Conservation (phyloP, 2,888 invertebrate genomes). For the Ptychoptera albimana region DNA sequence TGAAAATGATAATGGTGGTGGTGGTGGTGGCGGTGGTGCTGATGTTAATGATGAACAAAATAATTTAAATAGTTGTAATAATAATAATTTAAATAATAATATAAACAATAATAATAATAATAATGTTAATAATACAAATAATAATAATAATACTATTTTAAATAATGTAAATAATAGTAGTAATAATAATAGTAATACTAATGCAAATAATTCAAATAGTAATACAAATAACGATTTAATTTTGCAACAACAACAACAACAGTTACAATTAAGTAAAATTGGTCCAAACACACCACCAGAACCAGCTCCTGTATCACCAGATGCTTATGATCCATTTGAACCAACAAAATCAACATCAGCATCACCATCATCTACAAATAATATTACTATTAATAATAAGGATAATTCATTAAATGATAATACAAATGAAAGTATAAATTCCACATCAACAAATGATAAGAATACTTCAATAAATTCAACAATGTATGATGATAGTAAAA, state of each 20-base stretch:
- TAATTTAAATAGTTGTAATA: neutral
- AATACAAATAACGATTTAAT: constrained; percentile 3
- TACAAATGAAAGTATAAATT: too few relatives aligned
- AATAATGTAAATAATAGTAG: too few relatives aligned
- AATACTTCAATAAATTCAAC: too few relatives aligned
- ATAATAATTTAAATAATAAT: neutral
- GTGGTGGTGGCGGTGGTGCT: neutral
- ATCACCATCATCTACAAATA: constrained; percentile 21
- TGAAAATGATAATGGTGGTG: constrained; percentile 8
- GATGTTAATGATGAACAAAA: neutral
- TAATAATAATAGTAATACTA: neutral
- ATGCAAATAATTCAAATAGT: neutral
- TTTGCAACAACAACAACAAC: constrained; percentile 16
- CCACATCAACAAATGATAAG: too few relatives aligned
- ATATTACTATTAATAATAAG: constrained; percentile 10
- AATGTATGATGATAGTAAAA: constrained; percentile 21
- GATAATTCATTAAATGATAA: too few relatives aligned
- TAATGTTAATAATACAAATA: neutral
- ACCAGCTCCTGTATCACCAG: constrained; percentile 55
- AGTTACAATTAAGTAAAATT: constrained; percentile 31
- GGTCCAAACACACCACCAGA: constrained; percentile 59
- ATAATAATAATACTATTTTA: too few relatives aligned
- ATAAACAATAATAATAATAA: neutral
- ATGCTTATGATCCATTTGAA: constrained; percentile 83
- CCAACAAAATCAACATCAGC: constrained; percentile 58